Evolutionary conservation across 2,113 vertebrate genomes (phyloP).

Genomic region (Electrona antarctica): DNA sequence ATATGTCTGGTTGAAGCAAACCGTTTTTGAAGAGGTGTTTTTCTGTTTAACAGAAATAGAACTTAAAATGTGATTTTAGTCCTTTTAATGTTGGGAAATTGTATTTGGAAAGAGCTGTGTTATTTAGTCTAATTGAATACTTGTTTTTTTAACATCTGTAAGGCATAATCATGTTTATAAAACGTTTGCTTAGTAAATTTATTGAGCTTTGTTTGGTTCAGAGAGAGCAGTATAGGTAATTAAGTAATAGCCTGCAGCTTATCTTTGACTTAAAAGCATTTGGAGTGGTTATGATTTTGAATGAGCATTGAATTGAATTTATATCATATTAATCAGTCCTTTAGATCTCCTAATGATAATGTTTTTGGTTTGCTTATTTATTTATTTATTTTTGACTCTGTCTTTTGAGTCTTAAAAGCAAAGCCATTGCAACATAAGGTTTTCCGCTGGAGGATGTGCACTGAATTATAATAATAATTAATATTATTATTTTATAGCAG

Average conservation of each 20-base stretch:
- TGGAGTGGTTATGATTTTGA: not conserved
- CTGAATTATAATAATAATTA: constrained; percentile 4
- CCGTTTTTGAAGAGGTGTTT: constrained; percentile 6
- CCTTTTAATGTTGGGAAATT: not conserved
- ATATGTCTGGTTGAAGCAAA: constrained; percentile 21
- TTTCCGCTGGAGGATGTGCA: not conserved
- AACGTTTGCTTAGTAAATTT: constrained; percentile 7
- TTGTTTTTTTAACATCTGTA: not conserved
- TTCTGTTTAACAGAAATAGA: constrained; percentile 30
- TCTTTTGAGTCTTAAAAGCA: not conserved
- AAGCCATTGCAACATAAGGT: not conserved
- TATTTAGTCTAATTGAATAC: no score
- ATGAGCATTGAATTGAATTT: constrained; percentile 3
- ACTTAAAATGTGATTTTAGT: constrained; percentile 16
- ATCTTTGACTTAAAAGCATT: not conserved
- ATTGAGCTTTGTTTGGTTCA: not conserved
- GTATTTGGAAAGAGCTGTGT: not conserved
- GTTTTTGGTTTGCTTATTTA: not conserved
- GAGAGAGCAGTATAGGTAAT: not conserved
- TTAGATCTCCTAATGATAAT: no score
- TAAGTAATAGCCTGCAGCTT: not conserved
- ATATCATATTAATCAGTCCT: not conserved
- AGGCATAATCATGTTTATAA: not conserved
- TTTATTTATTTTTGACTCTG: constrained; percentile 8
- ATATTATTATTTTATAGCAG: constrained; percentile 1